Evolutionary conservation across 2,888 invertebrate species (phyloP), one percentile per base, ranked within the genome.

Genomic region (Apodemia duryi): DNA sequence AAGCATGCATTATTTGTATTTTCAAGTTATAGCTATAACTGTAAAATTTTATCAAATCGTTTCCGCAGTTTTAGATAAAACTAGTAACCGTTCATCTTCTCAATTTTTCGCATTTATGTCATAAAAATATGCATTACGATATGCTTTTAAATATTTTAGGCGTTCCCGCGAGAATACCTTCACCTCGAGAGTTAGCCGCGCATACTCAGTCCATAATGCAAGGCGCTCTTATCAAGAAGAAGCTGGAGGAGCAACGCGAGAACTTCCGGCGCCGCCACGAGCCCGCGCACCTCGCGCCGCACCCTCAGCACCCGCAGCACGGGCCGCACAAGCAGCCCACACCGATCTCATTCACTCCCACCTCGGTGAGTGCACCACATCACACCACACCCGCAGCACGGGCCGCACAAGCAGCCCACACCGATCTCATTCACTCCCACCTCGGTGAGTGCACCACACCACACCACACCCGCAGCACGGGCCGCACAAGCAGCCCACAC

Each of bases 401-500:
- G 70, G 65, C 83, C 79, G 70, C 78, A 85, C 69, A 89, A 89
- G 73, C 91, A 89, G 71, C 71, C 86, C 54, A 88, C 91, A 41
- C 96, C 96, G 13, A 93, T 97, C 74, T 96, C 97, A 32, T 98
- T 98, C 88, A 98, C 98, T 0, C 98, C 98, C 67, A 98, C 98
- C 43, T 97, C 98, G 69, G 98, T 92, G 43, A 80, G 82, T 77
- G 1, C 28, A n/a, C 5, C 32, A 10, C 10, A 43, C 35, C 35
- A 38, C n/a, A n/a, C n/a, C 35, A 38, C 35, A 38, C 35, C 4
- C 35, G 35, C 35, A 38, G 6, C 35, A 6, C 35, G 6, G 5
- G 35, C 83, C 79, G 70, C 78, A 85, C 69, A 89, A 89, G 73
- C 91, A 89, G 71, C 71, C 86, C 54, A 88, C 91, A 41, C 96